Base-by-base conservation (phyloP, 2,797 vertebrate genomes). In the Corythornis leucogaster region DNA sequence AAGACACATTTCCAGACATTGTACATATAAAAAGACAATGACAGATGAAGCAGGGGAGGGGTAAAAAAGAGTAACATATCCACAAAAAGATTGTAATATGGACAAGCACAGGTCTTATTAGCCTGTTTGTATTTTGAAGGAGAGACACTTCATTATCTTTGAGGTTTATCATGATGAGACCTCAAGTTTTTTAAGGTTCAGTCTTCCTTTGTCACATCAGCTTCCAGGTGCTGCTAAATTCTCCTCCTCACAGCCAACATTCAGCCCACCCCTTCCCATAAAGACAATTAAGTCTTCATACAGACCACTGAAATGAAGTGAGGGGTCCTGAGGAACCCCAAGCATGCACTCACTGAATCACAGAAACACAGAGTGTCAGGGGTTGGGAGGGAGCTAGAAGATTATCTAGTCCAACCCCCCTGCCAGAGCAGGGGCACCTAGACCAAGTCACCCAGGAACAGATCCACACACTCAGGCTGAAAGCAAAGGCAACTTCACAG, bases 1-100 rank as follows among this genome's bases (percentile, higher is more conserved):
- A 96, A 96, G 95, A 94, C 80, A 90, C 90, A 92, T 90, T 94
- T 93, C 88, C 58, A 71, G 94, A 88, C 70, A 95, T 75, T 8
- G 1, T 87, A 95, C 85, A 74, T 92, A 92, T 88, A 96, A 96
- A 96, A 96, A 95, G 87, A 89, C 87, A 94, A 95, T 91, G 93
- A 94, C 95, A 95, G 92, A 95, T 95, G 95, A 95, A 95, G 90
- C 86, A 71, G 90, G 84, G 85, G 91, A 68, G 76, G 68, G 42
- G 35, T 12, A 2, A 4, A 11, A 16, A 66, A 57, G 77, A 94
- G 24, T 63, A 74, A 91, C 71, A 88, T 33, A 48, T 50, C 53
- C 42, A 85, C 76, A 70, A 79, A 85, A 91, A 69, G 35, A 71
- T 11, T 71, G 57, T 17, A 91, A 87, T 84, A 67, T 8, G 59